phyloP scores from a whole-genome alignment of 2,888 invertebrate genomes.

The Autographa gamma region DNA sequence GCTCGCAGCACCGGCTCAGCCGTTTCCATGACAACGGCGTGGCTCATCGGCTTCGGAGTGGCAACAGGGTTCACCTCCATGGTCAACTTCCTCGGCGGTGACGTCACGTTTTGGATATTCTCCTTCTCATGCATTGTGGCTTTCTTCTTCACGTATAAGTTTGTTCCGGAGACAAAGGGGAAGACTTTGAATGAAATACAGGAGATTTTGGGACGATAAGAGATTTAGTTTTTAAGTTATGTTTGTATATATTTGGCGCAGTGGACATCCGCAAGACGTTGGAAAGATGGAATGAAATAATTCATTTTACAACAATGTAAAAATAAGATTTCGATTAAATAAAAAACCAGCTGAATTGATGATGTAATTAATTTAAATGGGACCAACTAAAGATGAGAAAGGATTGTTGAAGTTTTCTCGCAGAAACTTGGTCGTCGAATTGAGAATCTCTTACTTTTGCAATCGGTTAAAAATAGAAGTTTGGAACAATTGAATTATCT shows the following conservation, averaged over 20 bases:
- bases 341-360: too few relatives aligned
- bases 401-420: too few relatives aligned
- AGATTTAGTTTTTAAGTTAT: background rate
- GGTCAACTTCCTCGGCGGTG: slow-evolving; percentile 63
- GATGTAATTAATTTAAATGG: too few relatives aligned
- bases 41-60: slow-evolving; percentile 69
- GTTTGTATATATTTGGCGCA: background rate
- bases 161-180: slow-evolving; percentile 71
- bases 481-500: too few relatives aligned
- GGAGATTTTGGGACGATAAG: slow-evolving; percentile 55
- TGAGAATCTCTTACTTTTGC: too few relatives aligned
- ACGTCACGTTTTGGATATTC: slow-evolving; percentile 68
- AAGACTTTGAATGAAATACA: slow-evolving; percentile 68
- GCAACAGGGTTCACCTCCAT: slow-evolving; percentile 64
- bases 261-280: too few relatives aligned
- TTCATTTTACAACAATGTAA: too few relatives aligned
- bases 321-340: too few relatives aligned
- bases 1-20: slow-evolving; percentile 68
- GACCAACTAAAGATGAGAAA: too few relatives aligned
- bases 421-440: too few relatives aligned
- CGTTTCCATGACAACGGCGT: slow-evolving; percentile 67
- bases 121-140: slow-evolving; percentile 61
- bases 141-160: slow-evolving; percentile 64
- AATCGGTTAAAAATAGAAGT: too few relatives aligned
- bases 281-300: too few relatives aligned